Evolutionary conservation across 1,140 invertebrate species (phyloP).

Genomic region (Nasonia vitripennis): DNA sequence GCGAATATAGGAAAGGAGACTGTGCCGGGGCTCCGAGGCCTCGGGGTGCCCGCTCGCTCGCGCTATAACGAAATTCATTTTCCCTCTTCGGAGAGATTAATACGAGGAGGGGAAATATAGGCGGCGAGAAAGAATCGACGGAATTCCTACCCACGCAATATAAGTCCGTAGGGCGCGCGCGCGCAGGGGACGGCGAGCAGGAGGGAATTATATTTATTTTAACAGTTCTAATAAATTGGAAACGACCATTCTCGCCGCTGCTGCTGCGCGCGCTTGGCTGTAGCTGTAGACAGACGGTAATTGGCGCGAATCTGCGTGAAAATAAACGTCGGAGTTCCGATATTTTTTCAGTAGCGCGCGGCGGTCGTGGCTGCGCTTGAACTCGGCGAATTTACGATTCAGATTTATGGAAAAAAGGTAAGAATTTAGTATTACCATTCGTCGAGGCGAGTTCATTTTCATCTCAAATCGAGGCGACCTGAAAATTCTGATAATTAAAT

Average conservation of each 20-base stretch:
- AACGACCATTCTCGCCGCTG: background rate
- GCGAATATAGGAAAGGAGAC: background rate
- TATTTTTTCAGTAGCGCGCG: background rate
- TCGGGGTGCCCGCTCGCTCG: background rate
- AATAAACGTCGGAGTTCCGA: conserved; percentile 1
- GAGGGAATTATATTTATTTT: conserved; percentile 21
- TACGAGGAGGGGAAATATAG: background rate
- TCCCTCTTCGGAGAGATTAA: conserved; percentile 25
- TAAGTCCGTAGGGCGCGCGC: background rate
- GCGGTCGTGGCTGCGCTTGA: background rate
- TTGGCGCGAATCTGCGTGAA: conserved; percentile 13
- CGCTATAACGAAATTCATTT: conserved; percentile 26
- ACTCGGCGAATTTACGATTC: background rate
- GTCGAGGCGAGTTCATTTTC: background rate
- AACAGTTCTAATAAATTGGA: conserved; percentile 17
- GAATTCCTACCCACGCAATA: background rate
- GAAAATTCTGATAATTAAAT: conserved; percentile 1
- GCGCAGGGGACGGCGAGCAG: background rate
- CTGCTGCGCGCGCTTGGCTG: background rate
- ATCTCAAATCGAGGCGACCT: background rate
- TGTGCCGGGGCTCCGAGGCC: background rate
- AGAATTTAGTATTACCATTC: background rate
- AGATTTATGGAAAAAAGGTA: conserved; percentile 4
- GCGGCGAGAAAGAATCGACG: conserved; percentile 6
- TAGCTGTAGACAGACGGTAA: background rate